Evolutionary conservation across 2,888 invertebrate genomes (phyloP).

Genomic region (Lepidonotus clava): DNA sequence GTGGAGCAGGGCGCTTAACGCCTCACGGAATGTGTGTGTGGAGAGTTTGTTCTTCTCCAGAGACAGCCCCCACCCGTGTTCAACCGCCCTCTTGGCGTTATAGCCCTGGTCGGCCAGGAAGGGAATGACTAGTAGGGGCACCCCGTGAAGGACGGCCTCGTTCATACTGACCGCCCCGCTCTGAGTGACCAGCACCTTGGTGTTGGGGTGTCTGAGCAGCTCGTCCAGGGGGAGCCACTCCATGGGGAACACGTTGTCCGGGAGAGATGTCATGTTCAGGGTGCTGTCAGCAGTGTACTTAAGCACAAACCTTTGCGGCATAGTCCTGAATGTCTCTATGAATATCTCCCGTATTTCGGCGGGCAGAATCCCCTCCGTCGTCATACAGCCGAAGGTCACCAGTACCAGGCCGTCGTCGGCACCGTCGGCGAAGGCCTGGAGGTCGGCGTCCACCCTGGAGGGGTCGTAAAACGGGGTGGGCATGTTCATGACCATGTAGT

Average conservation of each 20-base stretch:
- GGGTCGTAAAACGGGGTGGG: slow-evolving; percentile 3
- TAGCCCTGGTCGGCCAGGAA: slow-evolving; percentile 30
- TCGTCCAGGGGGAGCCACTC: slow-evolving; percentile 40
- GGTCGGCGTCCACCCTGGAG: background rate
- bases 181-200: background rate
- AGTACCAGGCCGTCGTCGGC: background rate
- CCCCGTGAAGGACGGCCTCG: slow-evolving; percentile 17
- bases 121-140: slow-evolving; percentile 2
- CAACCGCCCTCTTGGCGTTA: slow-evolving; percentile 9
- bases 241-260: background rate
- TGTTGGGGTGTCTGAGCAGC: background rate
- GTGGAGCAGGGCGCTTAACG: background rate
- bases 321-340: slow-evolving; percentile 15
- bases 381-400: slow-evolving; percentile 3
- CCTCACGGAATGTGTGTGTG: background rate
- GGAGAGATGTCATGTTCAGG: background rate
- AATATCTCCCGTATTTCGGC: background rate
- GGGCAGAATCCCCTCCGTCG: background rate
- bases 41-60: background rate
- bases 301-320: slow-evolving; percentile 27
- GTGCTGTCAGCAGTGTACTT: background rate
- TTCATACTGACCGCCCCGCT: slow-evolving; percentile 26
- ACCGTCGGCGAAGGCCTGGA: background rate
- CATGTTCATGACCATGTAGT: slow-evolving; percentile 14
- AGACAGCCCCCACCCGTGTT: slow-evolving; percentile 21